Evolutionary conservation across 2,888 invertebrate genomes (phyloP), one percentile per base, ranked within the genome.

Genomic region (Tortrix viridana): DNA sequence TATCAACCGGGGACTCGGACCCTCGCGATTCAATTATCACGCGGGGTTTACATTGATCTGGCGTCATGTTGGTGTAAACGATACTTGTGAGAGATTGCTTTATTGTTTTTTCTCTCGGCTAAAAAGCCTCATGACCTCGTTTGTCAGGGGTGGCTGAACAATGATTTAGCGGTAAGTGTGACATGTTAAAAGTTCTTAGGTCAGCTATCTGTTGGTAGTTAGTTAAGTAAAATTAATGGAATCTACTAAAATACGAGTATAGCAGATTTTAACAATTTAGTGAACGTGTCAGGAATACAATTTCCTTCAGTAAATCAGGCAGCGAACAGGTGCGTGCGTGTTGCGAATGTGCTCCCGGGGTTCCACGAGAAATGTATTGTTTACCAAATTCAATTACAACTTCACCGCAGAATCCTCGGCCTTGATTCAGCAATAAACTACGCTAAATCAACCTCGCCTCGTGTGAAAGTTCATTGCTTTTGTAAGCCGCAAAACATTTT

Each of bases 91-190:
- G 92, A 92, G 88, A 91, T 90, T 86, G 85, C 83, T 85, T 83
- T 86, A 90, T 92, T 92, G 92, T 92, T 92, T 92, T 92, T 92
- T 92, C 92, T 92, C 92, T 90, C 82, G 87, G 84, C 80, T 86
- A 89, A 91, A 91, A 90, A 90, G 77, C 71, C 87, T 84, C 88
- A 84, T 83, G 85, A 74, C 79, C 65, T 61, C 70, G 76, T 84
- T 85, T 84, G 82, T 69, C 73, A 65, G 70, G 67, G 71, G 64
- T 65, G 67, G 49, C 22, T 20, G 32, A 49, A 57, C 54, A 43
- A 22, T 19, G 26, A 44, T 55, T 43, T 16, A 16, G 41, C 41
- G 16, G 22, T 23, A 55, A 26, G 19, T 16, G 9, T 16, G 32
- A 32, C 12, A 32, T 32, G 7, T 12, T 32, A 12, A 32, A 32